phyloP scores from a whole-genome alignment of 2,797 vertebrate species.

The Streptopelia turtur region DNA sequence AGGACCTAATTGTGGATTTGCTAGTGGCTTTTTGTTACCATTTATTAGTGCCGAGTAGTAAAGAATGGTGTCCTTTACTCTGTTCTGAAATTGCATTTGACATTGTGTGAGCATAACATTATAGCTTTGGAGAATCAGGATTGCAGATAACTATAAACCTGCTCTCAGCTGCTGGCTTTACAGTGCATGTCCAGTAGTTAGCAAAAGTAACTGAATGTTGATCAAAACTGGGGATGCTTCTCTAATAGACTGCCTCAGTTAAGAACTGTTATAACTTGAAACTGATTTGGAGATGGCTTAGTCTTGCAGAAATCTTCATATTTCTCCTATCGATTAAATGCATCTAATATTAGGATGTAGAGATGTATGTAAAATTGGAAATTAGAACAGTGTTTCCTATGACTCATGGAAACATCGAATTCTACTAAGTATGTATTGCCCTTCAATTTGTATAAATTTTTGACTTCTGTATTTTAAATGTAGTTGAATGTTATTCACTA shows the following conservation, averaged over 20 bases:
- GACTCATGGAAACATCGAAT: not conserved
- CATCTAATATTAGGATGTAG: not conserved
- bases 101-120: not conserved
- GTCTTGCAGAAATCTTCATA: not conserved
- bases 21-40: not conserved
- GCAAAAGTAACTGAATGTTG: not conserved
- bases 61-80: not conserved
- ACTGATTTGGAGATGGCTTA: not conserved
- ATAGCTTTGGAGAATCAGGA: not conserved
- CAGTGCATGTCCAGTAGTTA: not conserved
- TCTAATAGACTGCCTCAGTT: not conserved
- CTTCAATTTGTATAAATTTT: not conserved
- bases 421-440: not conserved
- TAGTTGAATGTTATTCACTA: not conserved
- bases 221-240: not conserved
- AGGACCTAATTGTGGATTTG: not conserved
- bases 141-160: not conserved
- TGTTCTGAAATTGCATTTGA: not conserved
- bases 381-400: not conserved
- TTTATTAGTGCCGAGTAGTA: not conserved
- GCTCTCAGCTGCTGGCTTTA: slow-evolving; percentile 9
- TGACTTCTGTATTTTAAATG: not conserved
- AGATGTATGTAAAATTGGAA: not conserved
- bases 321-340: not conserved
- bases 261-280: not conserved